These are phyloP conservation scores for Turritopsis rubra DNA, from an alignment of 30 jellyfish, hydroid and myxozoan species.

Conservation along the genomic window DNA sequence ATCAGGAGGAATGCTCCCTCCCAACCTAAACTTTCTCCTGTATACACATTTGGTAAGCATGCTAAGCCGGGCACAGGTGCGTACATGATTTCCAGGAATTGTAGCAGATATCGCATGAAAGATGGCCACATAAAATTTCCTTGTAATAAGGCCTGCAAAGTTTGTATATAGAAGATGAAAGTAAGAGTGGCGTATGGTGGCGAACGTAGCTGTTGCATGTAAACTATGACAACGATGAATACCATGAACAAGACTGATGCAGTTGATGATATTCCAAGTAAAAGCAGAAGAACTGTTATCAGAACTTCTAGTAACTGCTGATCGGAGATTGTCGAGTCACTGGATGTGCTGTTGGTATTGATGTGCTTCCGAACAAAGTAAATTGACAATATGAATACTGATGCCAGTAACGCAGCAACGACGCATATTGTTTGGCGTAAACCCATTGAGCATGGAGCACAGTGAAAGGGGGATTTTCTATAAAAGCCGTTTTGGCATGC, in stretches of 20 bases:
- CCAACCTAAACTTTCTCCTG: constrained; percentile 97
- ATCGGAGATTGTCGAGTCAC: constrained; percentile 65
- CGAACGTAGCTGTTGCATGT: constrained; percentile 86
- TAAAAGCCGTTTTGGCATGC: constrained; percentile 87
- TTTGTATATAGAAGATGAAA: constrained; percentile 93
- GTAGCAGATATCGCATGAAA: constrained; percentile 65
- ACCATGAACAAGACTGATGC: constrained; percentile 92
- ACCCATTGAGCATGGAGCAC: constrained; percentile 97
- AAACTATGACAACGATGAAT: constrained; percentile 69
- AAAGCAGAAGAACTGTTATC: constrained; percentile 67
- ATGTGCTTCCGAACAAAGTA: constrained; percentile 84
- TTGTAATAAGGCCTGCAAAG: constrained; percentile 78
- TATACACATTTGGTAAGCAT: constrained; percentile 83
- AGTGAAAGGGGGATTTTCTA: constrained; percentile 82
- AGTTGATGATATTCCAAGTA: constrained; percentile 93
- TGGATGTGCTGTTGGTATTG: constrained; percentile 37
- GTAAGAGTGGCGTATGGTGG: constrained; percentile 97
- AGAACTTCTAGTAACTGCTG: constrained; percentile 78
- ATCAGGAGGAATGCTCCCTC: constrained; percentile 92
- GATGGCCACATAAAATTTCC: constrained; percentile 97
- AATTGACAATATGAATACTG: constrained; percentile 61
- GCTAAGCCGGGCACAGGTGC: constrained; percentile 99
- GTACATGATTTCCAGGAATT: constrained; percentile 82
- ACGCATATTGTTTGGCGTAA: constrained; percentile 81
- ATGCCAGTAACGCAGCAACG: constrained; percentile 68